Evolutionary conservation across 2,888 invertebrate genomes (phyloP).

Genomic region (Gonocerus acuteangulatus): DNA sequence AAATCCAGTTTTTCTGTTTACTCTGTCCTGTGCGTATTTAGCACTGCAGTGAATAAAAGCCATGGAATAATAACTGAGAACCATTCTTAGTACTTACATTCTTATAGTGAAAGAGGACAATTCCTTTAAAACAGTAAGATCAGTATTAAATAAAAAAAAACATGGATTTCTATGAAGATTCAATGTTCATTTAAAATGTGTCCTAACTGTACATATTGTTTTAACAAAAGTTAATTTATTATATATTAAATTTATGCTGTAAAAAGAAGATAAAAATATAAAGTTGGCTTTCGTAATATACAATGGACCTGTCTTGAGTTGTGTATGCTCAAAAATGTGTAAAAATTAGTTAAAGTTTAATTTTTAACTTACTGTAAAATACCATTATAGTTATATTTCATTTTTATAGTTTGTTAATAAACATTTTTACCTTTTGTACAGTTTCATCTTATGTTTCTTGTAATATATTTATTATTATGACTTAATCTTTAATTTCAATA

Average conservation of each 20-base stretch:
- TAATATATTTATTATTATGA: no score
- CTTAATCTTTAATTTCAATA: no score
- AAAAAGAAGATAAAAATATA: not conserved
- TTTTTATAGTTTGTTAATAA: slow-evolving; percentile 18
- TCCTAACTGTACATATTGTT: not conserved
- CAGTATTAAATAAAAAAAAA: no score
- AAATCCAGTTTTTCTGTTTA: not conserved
- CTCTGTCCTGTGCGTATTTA: slow-evolving; percentile 7
- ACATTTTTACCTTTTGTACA: not conserved
- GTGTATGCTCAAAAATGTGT: not conserved
- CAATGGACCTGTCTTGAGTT: not conserved
- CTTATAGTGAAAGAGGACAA: no score
- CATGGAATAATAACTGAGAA: no score
- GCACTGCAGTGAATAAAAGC: not conserved
- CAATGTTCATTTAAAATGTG: no score
- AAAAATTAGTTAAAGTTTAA: slow-evolving; percentile 11
- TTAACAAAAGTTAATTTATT: not conserved
- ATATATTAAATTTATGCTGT: not conserved
- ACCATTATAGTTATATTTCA: not conserved
- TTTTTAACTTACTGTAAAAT: slow-evolving; percentile 20
- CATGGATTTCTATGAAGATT: no score
- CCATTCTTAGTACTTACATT: no score
- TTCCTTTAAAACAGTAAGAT: no score
- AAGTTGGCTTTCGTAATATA: not conserved
- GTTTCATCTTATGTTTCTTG: no score